Evolutionary conservation across 1,140 invertebrate species (phyloP), one percentile per base, ranked within the genome.

Genomic region (Pseudomyrmex pallidus): DNA sequence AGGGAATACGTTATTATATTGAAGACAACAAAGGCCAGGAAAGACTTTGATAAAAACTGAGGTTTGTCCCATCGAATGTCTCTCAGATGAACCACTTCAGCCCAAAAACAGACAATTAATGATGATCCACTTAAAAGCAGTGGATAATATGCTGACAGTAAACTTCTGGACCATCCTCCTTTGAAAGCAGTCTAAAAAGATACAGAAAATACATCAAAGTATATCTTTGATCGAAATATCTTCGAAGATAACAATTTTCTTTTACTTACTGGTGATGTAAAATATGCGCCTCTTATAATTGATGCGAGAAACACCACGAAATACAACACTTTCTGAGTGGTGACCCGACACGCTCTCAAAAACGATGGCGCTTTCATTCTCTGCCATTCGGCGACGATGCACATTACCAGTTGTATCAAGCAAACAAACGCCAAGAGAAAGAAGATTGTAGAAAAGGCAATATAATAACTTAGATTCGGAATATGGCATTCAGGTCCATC

Each of bases 21-120:
- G 94, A 99, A 99, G 2, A 97, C 96, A 17, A 98, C 95, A 92
- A 99, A 99, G 35, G 97, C 98, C n/a, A 98, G 95, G 92, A 98
- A 98, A 52, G 98, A 98, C 95, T 99, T 99, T 56, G 97, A 98
- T 44, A 99, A 95, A 93, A 99, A 99, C 92, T 97, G 96, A 52
- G 97, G 97, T 83, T 96, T 96, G 90, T 98, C 97, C 95, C 96
- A 98, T 61, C 96, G 96, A 80, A 98, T 96, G 90, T 98, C 96
- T 87, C 96, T 96, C n/a, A 99, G 94, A 93, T 99, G 98, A 94
- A 99, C 98, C 50, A 98, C 98, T 96, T 99, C 98, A 63, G 98
- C 98, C 98, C 98, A 99, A 93, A 98, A 98, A 93, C 98, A 99
- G 85, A 99, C 98, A 87, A 99, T 97, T 20, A 99, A 95, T 0